A percentile compares a stretch with the other conserved stretches of the same genome.
phyloP scores from a whole-genome alignment of 2,797 vertebrate species.

The Hephaestus fuliginosus region DNA sequence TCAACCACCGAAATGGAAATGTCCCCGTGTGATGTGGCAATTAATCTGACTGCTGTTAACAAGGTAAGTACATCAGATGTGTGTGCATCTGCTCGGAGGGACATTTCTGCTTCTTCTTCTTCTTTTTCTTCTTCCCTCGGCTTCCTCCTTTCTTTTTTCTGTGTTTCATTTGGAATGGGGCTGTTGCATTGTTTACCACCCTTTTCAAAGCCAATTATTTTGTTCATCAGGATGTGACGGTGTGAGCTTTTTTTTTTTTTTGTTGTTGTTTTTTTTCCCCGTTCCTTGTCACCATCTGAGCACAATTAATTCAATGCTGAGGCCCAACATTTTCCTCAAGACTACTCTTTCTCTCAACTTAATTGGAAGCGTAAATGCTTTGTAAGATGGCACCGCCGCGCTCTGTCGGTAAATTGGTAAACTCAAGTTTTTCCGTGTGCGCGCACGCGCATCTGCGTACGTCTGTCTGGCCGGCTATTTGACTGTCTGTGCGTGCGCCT shows the following conservation, averaged over 20 bases:
- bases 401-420: conserved; percentile 48
- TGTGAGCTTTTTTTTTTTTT: conserved; percentile 38
- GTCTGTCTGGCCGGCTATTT: conserved; percentile 20
- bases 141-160: conserved; percentile 2
- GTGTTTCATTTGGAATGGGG: conserved; percentile 47
- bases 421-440: conserved; percentile 18
- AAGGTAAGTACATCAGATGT: conserved; percentile 59
- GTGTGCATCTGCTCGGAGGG: conserved; percentile 19
- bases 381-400: conserved; percentile 42
- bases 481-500: conserved; percentile 42
- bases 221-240: conserved; percentile 74
- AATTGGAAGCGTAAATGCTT: conserved; percentile 68
- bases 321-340: conserved; percentile 62
- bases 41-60: conserved; percentile 78
- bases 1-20: conserved; percentile 59
- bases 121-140: background rate
- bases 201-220: conserved; percentile 80
- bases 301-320: conserved; percentile 71
- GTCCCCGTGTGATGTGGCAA: conserved; percentile 71
- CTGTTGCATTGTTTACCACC: conserved; percentile 64
- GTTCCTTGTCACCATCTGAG: conserved; percentile 59
- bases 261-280: conserved; percentile 37
- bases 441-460: background rate
- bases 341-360: conserved; percentile 62
- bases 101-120: conserved; percentile 1